These are phyloP conservation scores for Bubo blakistoni DNA, from an alignment of 2,113 vertebrate genomes.

Conservation along the genomic window DNA sequence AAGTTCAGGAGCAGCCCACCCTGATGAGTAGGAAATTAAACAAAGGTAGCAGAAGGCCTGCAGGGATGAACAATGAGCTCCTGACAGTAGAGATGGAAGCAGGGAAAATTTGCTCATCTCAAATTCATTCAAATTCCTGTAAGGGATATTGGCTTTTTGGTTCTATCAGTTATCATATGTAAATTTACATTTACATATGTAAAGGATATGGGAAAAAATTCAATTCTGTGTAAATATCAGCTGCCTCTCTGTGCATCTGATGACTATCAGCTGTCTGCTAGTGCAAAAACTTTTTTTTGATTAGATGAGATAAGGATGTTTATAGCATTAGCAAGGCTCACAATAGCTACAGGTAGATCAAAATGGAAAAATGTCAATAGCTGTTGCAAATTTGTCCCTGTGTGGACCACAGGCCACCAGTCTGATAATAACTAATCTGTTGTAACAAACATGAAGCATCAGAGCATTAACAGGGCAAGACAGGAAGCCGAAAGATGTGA, in stretches of 20 bases:
- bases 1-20: neutral
- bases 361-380: neutral
- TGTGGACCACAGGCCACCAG: neutral
- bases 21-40: neutral
- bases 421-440: neutral
- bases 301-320: neutral
- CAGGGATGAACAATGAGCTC: neutral
- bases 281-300: neutral
- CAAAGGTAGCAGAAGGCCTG: neutral
- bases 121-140: neutral
- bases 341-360: neutral
- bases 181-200: neutral
- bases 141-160: neutral
- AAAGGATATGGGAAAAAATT: neutral
- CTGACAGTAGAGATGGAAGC: neutral
- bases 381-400: neutral
- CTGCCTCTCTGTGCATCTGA: neutral
- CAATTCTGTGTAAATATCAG: neutral
- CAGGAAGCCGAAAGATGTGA: neutral
- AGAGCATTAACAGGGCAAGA: neutral
- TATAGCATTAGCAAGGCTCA: neutral
- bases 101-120: neutral
- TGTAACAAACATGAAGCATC: neutral
- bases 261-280: neutral
- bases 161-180: neutral